phyloP scores from a whole-genome alignment of 1,140 invertebrate species.

The Eupristina koningsbergeri region DNA sequence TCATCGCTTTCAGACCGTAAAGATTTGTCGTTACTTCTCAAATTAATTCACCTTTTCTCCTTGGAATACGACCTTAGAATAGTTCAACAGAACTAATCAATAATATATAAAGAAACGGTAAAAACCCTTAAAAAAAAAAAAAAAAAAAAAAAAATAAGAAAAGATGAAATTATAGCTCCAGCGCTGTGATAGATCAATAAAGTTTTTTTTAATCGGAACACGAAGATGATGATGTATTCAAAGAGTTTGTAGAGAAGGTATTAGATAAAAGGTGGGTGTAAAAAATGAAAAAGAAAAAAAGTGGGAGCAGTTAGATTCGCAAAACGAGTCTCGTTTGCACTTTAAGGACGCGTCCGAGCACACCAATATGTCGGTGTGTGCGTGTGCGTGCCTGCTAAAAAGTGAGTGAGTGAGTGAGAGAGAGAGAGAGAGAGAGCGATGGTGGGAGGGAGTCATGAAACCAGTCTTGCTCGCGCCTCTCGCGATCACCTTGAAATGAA shows the following conservation, averaged over 20 bases:
- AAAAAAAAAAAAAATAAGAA: neutral
- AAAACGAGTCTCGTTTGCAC: conserved; percentile 10
- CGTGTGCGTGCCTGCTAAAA: neutral
- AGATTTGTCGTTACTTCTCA: neutral
- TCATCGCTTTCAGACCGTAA: neutral
- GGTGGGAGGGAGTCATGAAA: conserved; percentile 16
- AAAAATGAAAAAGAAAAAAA: too few species aligned
- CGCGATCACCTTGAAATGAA: conserved; percentile 36
- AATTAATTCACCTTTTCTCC: neutral
- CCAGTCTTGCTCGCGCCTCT: conserved; percentile 33
- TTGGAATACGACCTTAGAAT: neutral
- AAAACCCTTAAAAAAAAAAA: too few species aligned
- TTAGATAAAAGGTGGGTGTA: neutral
- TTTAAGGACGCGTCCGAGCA: neutral
- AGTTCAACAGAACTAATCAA: neutral
- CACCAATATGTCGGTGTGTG: too few species aligned
- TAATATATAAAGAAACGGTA: too few species aligned
- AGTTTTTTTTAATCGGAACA: neutral
- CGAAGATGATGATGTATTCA: neutral
- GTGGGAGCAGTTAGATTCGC: neutral
- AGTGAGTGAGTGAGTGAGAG: neutral
- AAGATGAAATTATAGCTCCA: neutral
- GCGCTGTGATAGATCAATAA: neutral
- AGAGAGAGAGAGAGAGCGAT: neutral
- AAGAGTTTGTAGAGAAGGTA: neutral